Evolutionary conservation across 1,140 invertebrate genomes (phyloP).

Genomic region (Tetramorium parvispinum): DNA sequence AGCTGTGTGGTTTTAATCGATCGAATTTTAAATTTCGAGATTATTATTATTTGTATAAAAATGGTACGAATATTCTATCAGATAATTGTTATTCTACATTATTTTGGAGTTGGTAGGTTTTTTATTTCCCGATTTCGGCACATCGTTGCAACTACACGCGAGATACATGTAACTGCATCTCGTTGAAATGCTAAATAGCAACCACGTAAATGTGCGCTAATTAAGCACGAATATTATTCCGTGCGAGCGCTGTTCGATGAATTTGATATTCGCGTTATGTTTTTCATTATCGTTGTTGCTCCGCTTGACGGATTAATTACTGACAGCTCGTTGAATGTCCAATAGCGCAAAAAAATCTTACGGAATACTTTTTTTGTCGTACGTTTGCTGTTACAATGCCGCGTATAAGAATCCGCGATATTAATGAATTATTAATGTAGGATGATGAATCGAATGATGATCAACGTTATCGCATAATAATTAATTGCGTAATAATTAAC

Average conservation of each 20-base stretch:
- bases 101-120: background rate
- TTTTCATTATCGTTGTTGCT: conserved; percentile 20
- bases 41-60: background rate
- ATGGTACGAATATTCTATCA: background rate
- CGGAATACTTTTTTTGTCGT: background rate
- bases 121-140: background rate
- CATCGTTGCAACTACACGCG: conserved; percentile 1
- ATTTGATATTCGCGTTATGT: conserved; percentile 40
- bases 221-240: conserved; percentile 52
- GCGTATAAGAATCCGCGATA: background rate
- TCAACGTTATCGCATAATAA: conserved; percentile 27
- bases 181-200: conserved; percentile 45
- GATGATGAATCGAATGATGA: too few relatives aligned
- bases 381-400: background rate
- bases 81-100: background rate
- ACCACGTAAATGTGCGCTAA: conserved; percentile 46
- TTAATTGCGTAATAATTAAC: conserved; percentile 52
- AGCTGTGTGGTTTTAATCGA: background rate
- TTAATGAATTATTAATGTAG: conserved; percentile 22
- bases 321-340: conserved; percentile 31
- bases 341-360: conserved; percentile 28
- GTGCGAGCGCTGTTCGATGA: conserved; percentile 14
- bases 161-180: conserved; percentile 11
- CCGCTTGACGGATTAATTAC: conserved; percentile 53
- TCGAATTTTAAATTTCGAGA: background rate